Base-by-base conservation (phyloP, 2,113 vertebrate species). In the Serilophus lunatus region DNA sequence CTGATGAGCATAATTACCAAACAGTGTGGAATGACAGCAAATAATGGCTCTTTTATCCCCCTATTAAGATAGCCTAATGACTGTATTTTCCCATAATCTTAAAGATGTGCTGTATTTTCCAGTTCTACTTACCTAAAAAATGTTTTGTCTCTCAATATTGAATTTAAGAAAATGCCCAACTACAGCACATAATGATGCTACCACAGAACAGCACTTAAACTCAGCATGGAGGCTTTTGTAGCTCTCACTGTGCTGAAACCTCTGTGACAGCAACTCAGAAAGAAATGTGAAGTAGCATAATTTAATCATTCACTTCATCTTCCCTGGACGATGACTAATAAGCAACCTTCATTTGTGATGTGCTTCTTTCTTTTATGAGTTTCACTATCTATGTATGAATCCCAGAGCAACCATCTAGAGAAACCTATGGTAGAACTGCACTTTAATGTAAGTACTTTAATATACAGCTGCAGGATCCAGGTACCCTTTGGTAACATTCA, bases 1-100 rank as follows among this genome's bases (percentile, higher is more conserved):
- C 93, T 96, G 95, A 95, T 92, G 90, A 98, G 95, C 53, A 90
- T 97, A 97, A 98, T 97, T 98, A 98, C 93, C 91, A 97, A 97
- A 96, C 92, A 97, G 95, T 25, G 35, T 83, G 95, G 94, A 98
- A 97, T 97, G 97, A 97, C 95, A 97, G 97, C 94, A 96, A 98
- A 98, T 97, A 97, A 98, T 96, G 94, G 74, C 90, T 91, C 93
- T 95, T 89, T 97, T 97, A 96, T 84, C 3, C 82, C 65, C 38
- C 82, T 94, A 96, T 97, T 97, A 97, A 97, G 85, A 75, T 85
- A 96, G 78, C 94, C 95, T 97, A 98, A 97, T 80, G 54, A 93
- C 95, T 97, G 66, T 93, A 96, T 97, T 97, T 97, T 96, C 95
- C 66, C 61, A 68, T 42, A 96, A 70, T 69, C 88, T 95, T 96